Evolutionary conservation across 2,797 vertebrate genomes (phyloP), one percentile per base, ranked within the genome.

Genomic region (Alosa sapidissima): DNA sequence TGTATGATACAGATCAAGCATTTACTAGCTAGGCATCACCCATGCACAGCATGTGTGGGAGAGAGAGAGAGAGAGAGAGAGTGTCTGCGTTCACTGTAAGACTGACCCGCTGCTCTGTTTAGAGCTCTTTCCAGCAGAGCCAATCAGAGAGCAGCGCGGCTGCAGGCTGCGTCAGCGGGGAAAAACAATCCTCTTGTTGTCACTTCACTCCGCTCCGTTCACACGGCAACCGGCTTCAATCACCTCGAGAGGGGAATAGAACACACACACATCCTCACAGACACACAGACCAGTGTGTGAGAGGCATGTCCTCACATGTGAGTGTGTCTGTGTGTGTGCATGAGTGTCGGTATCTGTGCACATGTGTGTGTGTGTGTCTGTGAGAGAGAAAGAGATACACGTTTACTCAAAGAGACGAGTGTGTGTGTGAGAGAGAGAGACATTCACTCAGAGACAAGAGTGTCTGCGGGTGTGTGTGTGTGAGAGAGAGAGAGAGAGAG

Each of bases 211-310:
- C 0, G 13, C 13, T 52, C 51, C 11, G 14, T 14, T 13, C 51
- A 52, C 49, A 51, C 49, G 41, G 41, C 41, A 41, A 41, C 41
- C 41, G 2, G 41, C 41, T 41, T 41, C 41, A 41, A 41, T 41
- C 41, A 41, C 41, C 4, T 41, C 41, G 41, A 41, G 41, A 41
- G 41, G 41, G 41, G 4, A 4, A 41, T 41, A 41, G 41, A 41
- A 68, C 62, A 68, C 62, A 68, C 62, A 68, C 62, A 68, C 24
- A 58, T n/a, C 14, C 55, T 24, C 60, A 62, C 60, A 62, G 21
- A 62, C 60, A 62, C 60, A 62, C 60, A 28, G 21, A 62, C 60
- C 8, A 2, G 49, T 51, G 48, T 49, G 49, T 52, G 51, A 14
- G 11, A 52, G 51, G 14, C 51, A 52, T 52, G 11, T 52, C 13